Conservation (phyloP, 2,113 vertebrate genomes). For the Oryzias melastigma region DNA sequence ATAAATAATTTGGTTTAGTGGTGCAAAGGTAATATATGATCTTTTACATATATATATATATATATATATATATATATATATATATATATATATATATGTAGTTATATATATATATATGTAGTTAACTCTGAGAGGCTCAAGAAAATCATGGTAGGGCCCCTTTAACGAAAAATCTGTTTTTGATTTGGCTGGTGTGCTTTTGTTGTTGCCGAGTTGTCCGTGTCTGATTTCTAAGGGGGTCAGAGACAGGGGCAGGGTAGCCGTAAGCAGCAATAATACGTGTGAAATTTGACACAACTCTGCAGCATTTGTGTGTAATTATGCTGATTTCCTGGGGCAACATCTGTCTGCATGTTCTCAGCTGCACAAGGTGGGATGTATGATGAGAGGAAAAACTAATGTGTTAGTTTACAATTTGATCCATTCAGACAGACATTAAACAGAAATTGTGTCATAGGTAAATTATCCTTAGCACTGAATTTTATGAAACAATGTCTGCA, state of each 20-base stretch:
- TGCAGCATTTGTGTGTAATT: conserved; percentile 66
- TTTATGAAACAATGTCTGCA: too few species aligned
- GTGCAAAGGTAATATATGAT: too few species aligned
- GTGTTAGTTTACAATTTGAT: background rate
- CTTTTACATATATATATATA: too few species aligned
- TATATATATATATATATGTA: too few species aligned
- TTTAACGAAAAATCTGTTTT: conserved; percentile 52
- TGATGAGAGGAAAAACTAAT: background rate
- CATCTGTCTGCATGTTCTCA: conserved; percentile 54
- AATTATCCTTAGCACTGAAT: too few species aligned
- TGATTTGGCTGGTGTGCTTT: conserved; percentile 42
- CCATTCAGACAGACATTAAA: background rate
- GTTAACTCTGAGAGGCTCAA: too few species aligned
- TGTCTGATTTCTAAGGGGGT: conserved; percentile 59
- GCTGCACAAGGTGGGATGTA: conserved; percentile 4
- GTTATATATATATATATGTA: too few species aligned
- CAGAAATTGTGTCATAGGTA: background rate
- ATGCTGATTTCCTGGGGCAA: conserved; percentile 61
- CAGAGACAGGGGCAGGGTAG: conserved; percentile 56
- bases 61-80: too few species aligned
- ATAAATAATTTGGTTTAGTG: too few species aligned
- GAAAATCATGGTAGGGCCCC: too few species aligned
- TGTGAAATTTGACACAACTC: conserved; percentile 67
- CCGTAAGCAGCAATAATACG: conserved; percentile 49
- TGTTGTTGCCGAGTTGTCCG: conserved; percentile 35